A percentile compares a stretch with the other conserved stretches of the same genome.
phyloP scores from a whole-genome alignment of 2,113 vertebrate species.

The Ursus arctos region DNA sequence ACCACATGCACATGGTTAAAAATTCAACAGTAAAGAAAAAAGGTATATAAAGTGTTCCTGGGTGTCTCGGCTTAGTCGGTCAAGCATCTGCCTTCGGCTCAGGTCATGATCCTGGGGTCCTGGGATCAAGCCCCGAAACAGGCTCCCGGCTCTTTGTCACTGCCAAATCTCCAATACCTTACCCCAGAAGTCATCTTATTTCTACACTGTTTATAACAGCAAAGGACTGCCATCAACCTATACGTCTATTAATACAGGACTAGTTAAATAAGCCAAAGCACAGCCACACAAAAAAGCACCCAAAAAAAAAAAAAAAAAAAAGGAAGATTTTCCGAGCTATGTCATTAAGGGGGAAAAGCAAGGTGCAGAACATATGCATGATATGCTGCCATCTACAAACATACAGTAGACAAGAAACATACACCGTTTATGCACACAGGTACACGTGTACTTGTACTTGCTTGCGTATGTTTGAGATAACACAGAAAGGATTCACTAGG shows the following conservation, averaged over 20 bases:
- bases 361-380: background rate
- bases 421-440: fast-evolving
- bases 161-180: background rate
- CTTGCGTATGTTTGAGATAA: background rate
- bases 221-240: background rate
- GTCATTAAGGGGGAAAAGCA: background rate
- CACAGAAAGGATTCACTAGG: background rate
- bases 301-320: background rate
- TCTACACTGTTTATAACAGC: background rate
- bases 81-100: background rate
- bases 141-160: background rate
- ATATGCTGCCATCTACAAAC: background rate
- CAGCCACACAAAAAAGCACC: background rate
- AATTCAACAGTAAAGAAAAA: conserved; percentile 1
- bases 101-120: background rate
- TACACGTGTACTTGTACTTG: background rate
- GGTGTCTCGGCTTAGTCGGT: background rate
- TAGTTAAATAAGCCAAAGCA: background rate
- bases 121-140: background rate
- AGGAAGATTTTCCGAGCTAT: background rate
- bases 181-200: background rate
- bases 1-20: background rate
- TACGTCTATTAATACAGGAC: background rate
- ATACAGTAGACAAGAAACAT: background rate
- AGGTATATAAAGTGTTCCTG: background rate